phyloP scores from a whole-genome alignment of 2,113 vertebrate genomes.

The Siphamia tubifer region DNA sequence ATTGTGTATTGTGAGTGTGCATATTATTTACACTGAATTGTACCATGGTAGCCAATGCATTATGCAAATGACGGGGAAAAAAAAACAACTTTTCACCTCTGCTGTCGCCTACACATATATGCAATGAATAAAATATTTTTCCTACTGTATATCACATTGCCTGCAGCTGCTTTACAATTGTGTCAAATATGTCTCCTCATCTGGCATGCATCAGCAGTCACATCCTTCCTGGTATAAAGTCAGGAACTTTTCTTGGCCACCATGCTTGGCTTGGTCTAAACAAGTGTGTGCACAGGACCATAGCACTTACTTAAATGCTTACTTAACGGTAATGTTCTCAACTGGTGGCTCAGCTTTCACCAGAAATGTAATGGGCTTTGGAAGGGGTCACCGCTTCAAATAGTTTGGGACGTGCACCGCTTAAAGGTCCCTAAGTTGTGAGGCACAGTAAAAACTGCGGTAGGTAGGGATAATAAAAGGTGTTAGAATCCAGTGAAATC shows the following conservation, averaged over 20 bases:
- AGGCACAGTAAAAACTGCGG: conserved; percentile 47
- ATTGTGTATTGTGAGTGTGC: too few species aligned
- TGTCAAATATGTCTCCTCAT: conserved; percentile 46
- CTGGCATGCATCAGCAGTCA: conserved; percentile 67
- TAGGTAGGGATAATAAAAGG: conserved; percentile 55
- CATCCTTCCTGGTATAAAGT: conserved; percentile 58
- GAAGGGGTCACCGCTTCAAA: conserved; percentile 37
- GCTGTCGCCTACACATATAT: conserved; percentile 1
- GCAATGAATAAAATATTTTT: conserved; percentile 22
- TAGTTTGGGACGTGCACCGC: conserved; percentile 19
- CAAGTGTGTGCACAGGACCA: conserved; percentile 39
- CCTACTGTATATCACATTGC: conserved; percentile 16
- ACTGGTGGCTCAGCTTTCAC: conserved; percentile 15
- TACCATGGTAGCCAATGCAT: too few species aligned
- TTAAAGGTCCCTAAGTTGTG: conserved; percentile 34
- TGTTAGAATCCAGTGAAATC: conserved; percentile 51
- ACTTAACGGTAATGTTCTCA: conserved; percentile 32
- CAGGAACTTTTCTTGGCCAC: conserved; percentile 45
- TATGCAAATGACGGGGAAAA: too few species aligned
- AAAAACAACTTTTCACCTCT: conserved; percentile 14
- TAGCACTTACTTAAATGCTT: conserved; percentile 30
- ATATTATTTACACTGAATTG: too few species aligned
- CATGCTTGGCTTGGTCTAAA: conserved; percentile 46
- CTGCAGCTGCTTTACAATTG: conserved; percentile 45
- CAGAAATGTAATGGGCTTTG: conserved; percentile 38